Evolutionary conservation across 1,140 invertebrate genomes (phyloP).

Genomic region (Eupristina koningsbergeri): DNA sequence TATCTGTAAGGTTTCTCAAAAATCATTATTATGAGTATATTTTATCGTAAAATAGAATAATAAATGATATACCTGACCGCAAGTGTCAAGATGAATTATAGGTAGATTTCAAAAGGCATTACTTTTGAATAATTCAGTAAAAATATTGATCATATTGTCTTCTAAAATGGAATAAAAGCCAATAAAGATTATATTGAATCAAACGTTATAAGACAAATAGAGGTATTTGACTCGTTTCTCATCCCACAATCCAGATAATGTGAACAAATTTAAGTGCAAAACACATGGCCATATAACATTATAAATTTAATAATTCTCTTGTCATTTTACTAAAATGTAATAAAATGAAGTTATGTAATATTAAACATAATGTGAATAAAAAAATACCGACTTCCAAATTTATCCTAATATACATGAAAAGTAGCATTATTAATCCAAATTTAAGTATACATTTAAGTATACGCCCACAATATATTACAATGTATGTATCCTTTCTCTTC

Average conservation of each 20-base stretch:
- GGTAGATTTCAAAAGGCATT: not conserved
- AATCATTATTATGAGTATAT: not conserved
- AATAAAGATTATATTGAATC: not conserved
- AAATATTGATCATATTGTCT: not conserved
- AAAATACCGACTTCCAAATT: not conserved
- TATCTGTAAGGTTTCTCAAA: not conserved
- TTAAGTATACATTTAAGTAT: too few species aligned
- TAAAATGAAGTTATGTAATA: too few species aligned
- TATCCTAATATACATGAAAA: not conserved
- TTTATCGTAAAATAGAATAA: not conserved
- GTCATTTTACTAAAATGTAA: too few species aligned
- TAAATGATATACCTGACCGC: not conserved
- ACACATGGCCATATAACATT: not conserved
- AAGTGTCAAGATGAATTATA: not conserved
- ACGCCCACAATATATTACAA: not conserved
- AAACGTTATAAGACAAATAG: not conserved
- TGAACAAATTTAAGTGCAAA: not conserved
- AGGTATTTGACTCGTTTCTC: not conserved
- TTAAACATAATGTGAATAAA: too few species aligned
- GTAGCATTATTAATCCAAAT: constrained; percentile 1
- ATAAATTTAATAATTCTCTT: not conserved
- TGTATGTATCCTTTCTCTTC: constrained; percentile 4
- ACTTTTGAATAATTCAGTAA: not conserved
- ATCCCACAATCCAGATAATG: not conserved
- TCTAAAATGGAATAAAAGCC: not conserved